phyloP scores from a whole-genome alignment of 2,113 vertebrate genomes.

The Seriola aureovittata region DNA sequence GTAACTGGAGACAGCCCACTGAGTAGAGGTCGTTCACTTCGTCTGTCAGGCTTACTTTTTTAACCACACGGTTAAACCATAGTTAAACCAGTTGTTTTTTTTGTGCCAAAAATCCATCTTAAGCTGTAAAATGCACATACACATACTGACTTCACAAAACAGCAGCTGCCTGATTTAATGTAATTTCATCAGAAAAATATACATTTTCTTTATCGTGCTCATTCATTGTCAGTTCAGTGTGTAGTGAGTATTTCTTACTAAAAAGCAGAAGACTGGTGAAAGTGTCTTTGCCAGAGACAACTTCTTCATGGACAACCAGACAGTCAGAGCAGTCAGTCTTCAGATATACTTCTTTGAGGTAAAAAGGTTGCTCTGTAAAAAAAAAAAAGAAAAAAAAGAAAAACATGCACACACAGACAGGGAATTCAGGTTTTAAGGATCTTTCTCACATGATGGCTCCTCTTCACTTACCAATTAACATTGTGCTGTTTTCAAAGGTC shows the following conservation, averaged over 20 bases:
- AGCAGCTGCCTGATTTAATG: not conserved
- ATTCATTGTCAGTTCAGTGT: not conserved
- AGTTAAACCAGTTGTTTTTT: not conserved
- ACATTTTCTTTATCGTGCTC: not conserved
- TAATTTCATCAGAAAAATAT: not conserved
- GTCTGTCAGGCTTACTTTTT: no score
- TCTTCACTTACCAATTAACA: constrained; percentile 69
- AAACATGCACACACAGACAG: not conserved
- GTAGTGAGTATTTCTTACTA: constrained; percentile 61
- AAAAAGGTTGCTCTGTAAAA: constrained; percentile 70
- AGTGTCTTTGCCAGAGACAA: constrained; percentile 42
- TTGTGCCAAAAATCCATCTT: not conserved
- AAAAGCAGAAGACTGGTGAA: constrained; percentile 71
- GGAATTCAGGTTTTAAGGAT: not conserved
- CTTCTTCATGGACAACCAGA: constrained; percentile 61
- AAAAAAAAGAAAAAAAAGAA: not conserved
- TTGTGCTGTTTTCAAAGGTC: constrained; percentile 72
- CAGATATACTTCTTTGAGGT: constrained; percentile 73
- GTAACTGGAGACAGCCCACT: not conserved
- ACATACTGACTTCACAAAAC: not conserved
- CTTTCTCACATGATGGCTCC: not conserved
- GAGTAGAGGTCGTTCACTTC: no score
- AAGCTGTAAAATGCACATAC: not conserved
- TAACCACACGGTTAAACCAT: no score
- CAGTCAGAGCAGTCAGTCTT: constrained; percentile 62